Base-by-base conservation (phyloP, 1,140 invertebrate genomes). In the Anastrepha ludens region DNA sequence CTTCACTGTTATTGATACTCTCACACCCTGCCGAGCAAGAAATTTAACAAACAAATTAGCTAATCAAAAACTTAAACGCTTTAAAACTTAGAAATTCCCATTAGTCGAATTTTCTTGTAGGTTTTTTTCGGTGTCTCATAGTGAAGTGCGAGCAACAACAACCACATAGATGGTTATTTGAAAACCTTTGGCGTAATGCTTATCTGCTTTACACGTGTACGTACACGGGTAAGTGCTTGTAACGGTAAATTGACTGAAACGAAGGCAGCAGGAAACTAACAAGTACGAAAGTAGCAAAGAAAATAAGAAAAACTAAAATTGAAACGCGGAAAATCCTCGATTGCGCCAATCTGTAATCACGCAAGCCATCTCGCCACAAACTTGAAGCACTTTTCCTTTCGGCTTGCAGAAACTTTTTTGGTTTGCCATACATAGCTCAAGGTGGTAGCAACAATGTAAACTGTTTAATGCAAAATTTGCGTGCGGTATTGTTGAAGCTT, bases 351-450 rank as follows among this genome's bases (percentile, higher is more conserved):
- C 44, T n/a, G 4, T 50, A 81, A 81, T 44, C 74, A 81, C 74
- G 74, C 74, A 20, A 81, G 50, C 74, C 50, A 55, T 81, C 74
- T 81, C 55, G 44, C 74, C 74, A 81, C 74, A 81, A 58, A 81
- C 15, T 81, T 81, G 7, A 55, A 81, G 47, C 47, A 55, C 17
- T 29, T 29, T 50, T 58, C 17, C 41, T 67, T 29, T 81, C 74
- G 2, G 2, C n/a, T 74, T 67, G 9, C n/a, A 70, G 65, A 15
- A 41, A 29, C 29, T 29, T 70, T 70, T 41, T 39, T 64, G 15
- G 62, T 62, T 62, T 62, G 29, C 29, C 29, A 29, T 29, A 29
- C 29, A 29, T 55, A 9, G 5, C 9, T 55, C 50, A 55, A 55
- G 50, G 50, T 7, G 50, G 50, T 9, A 55, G 50, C 50, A 55